phyloP scores from a whole-genome alignment of 1,140 invertebrate genomes.

The roundworm (Caenorhabditis elegans) region WBcel235 BX284602.5:7861001-7861500 shows the following conservation, averaged over 20 bases:
- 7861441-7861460: neutral
- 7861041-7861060: neutral
- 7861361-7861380: neutral
- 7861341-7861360: neutral
- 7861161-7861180: neutral
- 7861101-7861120: neutral
- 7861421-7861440: too few relatives aligned
- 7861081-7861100: neutral
- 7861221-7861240: neutral
- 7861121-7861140: neutral
- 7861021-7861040: neutral
- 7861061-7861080: neutral
- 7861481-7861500: too few relatives aligned
- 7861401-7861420: neutral
- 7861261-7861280: neutral
- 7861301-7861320: neutral
- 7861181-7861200: neutral
- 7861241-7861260: neutral
- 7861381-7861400: neutral
- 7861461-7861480: neutral
- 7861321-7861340: slow-evolving; percentile 10
- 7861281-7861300: neutral
- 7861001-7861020: neutral
- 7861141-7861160: neutral
- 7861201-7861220: neutral